Evolutionary conservation across 2,888 invertebrate genomes (phyloP), one percentile per base, ranked within the genome.

Genomic region (Tenthredo notha): DNA sequence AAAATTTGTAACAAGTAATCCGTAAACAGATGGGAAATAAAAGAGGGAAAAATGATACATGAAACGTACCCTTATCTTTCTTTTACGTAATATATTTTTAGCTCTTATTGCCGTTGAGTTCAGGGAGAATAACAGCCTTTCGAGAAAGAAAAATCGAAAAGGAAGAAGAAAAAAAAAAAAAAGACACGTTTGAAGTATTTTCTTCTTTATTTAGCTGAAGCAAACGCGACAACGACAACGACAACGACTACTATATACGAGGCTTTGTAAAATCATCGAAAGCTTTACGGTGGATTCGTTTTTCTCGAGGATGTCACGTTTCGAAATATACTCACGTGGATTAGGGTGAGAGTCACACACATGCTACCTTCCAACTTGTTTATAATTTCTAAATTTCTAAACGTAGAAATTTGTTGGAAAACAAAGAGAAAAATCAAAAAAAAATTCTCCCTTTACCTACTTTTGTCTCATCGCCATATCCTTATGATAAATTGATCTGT

Each of bases 261-360:
- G 18, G 74, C 74, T 74, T 74, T 74, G 74, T 74, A 21, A 43
- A 74, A 74, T 74, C 74, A 74, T 74, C 74, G 74, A 43, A 43
- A 74, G 74, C 74, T 74, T 74, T 74, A 5, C 2, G 2, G 0
- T 10, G 67, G 67, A 33, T 33, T 43, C 21, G 10, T 43, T 12
- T 37, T 43, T 21, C 43, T 1, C 33, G 21, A 21, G 74, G 25
- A 74, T 74, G 74, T 74, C 74, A 43, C 74, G 74, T 74, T 74
- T 43, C 74, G 74, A 74, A 74, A 74, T 43, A 74, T 43, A 67
- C 67, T 21, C 6, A 5, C n/a, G n/a, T n/a, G n/a, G n/a, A 67
- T 10, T 5, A 65, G 21, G 21, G 29, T 2, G 9, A 18, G 37
- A 7, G 7, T 43, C 10, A 0, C 2, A 37, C 37, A 37, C 37